Evolutionary conservation across 1,140 invertebrate genomes (phyloP), one percentile per base, ranked within the genome.

Genomic region (Drosophila lacertosa): DNA sequence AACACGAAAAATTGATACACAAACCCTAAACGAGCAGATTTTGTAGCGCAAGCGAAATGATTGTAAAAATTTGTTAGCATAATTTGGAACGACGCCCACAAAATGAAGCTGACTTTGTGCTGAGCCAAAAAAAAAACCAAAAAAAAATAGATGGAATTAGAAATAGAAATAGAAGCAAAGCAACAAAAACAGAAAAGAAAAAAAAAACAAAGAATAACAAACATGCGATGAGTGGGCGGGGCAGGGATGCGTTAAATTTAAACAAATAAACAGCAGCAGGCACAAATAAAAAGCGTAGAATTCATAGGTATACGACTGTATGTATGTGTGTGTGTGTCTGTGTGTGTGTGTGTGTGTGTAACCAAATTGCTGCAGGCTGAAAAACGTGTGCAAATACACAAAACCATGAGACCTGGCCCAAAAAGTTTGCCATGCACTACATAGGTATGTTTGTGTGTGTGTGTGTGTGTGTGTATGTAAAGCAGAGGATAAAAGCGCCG

Each of bases 241-340:
- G 55, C 48, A 42, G 71, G 63, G 39, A 55, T 77, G 76, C 67
- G 77, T 86, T 86, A 86, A 86, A 89, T 88, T 86, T 86, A 86
- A 86, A 86, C 81, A 86, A 88, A 88, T 88, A 86, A 86, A 86
- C 77, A 82, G 64, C 72, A 80, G 81, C 51, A 67, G 80, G 83
- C 69, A 57, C 77, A 77, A 86, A 82, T 78, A 82, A 88, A 89
- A 86, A 89, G 33, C 32, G 24, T 16, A 26, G 29, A 47, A 58
- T 55, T 4, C 40, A 29, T 47, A 47, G 58, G 40, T 63, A 47
- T 35, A 22, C 45, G 45, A 50, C 22, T 20, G 6, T 37, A 58
- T 15, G 13, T 29, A 29, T 16, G 29, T 16, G n/a, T n/a, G 44
- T 13, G 13, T 53, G n/a, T 40, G 7, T 40, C n/a, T 53, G 1